Evolutionary conservation across 2,888 invertebrate genomes (phyloP).

Genomic region (Xestia xanthographa): DNA sequence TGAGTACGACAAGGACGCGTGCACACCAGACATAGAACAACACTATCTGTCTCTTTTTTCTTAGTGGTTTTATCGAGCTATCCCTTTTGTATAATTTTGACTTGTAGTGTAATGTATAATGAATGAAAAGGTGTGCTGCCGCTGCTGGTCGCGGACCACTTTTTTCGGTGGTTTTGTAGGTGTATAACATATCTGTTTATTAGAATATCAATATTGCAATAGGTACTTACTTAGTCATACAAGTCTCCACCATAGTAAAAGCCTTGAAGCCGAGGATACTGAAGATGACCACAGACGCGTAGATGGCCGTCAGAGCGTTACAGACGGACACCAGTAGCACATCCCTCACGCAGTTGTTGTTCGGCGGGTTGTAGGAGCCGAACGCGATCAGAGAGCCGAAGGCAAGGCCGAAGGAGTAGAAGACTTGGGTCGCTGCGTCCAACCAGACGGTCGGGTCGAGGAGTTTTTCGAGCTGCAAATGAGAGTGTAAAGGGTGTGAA

Average conservation of each 20-base stretch:
- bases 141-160: too few species aligned
- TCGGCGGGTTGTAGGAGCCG: slow-evolving; percentile 98
- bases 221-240: slow-evolving; percentile 91
- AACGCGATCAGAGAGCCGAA: slow-evolving; percentile 99
- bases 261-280: slow-evolving; percentile 99
- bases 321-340: slow-evolving; percentile 97
- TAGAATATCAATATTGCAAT: too few species aligned
- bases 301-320: slow-evolving; percentile 98
- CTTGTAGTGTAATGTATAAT: too few species aligned
- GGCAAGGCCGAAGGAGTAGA: slow-evolving; percentile 98
- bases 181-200: too few species aligned
- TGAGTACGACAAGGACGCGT: too few species aligned
- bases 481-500: slow-evolving; percentile 14
- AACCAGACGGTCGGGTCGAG: slow-evolving; percentile 97
- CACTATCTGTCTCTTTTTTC: too few species aligned
- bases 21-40: too few species aligned
- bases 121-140: too few species aligned
- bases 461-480: slow-evolving; percentile 94
- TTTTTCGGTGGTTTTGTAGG: too few species aligned
- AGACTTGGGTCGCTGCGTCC: slow-evolving; percentile 99
- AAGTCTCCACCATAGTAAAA: slow-evolving; percentile 96
- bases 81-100: too few species aligned
- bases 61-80: too few species aligned
- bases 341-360: slow-evolving; percentile 98
- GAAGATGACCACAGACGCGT: slow-evolving; percentile 98